These are phyloP conservation scores for Aldrovandia affinis DNA, from an alignment of 2,797 vertebrate genomes.

Conservation along the genomic window DNA sequence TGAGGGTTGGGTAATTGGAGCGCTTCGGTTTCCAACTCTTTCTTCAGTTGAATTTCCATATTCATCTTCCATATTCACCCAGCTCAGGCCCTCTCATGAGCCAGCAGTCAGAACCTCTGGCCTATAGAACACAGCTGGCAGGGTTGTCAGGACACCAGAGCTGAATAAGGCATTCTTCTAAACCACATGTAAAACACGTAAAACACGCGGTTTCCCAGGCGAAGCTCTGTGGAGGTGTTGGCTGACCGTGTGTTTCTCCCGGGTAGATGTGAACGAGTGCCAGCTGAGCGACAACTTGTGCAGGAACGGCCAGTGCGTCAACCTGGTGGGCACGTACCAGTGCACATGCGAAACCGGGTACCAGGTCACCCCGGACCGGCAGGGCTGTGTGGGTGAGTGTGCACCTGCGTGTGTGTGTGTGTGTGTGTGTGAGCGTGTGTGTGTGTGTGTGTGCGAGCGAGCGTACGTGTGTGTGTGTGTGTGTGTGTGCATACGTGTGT, in stretches of 20 bases:
- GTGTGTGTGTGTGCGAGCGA: neutral
- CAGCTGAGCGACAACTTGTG: conserved; percentile 86
- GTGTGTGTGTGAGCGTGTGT: neutral
- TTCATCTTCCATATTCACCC: too few species aligned
- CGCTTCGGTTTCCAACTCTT: too few species aligned
- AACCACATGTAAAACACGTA: too few species aligned
- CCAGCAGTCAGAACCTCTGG: too few species aligned
- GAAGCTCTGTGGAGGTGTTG: neutral
- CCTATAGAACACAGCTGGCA: too few species aligned
- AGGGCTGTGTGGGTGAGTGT: conserved; percentile 87
- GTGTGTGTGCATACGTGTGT: neutral
- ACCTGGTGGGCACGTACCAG: conserved; percentile 89
- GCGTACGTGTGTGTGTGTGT: neutral
- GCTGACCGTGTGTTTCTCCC: neutral
- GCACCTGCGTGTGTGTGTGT: neutral
- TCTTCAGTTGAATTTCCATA: too few species aligned
- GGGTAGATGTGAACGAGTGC: conserved; percentile 88
- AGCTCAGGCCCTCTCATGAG: too few species aligned
- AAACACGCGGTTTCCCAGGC: too few species aligned
- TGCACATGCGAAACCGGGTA: conserved; percentile 89
- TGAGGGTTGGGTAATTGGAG: too few species aligned
- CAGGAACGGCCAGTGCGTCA: conserved; percentile 84
- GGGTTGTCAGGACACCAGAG: too few species aligned
- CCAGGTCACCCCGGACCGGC: conserved; percentile 83
- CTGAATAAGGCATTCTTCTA: too few species aligned